Conservation (phyloP, 2,888 invertebrate species). For the Itoplectis maculator region DNA sequence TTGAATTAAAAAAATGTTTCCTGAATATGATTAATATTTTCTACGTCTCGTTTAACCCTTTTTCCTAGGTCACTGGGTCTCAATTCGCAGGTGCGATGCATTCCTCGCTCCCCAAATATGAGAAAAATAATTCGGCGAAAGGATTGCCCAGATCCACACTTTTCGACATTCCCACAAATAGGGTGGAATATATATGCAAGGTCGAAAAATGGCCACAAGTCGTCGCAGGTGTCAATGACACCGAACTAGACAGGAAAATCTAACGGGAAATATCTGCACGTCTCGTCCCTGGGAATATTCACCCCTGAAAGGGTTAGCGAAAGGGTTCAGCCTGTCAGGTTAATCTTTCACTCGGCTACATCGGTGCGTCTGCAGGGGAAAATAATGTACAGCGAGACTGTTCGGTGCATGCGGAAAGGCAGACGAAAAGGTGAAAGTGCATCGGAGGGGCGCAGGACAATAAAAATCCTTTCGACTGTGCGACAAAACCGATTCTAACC, state of each 20-base stretch:
- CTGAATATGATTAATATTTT: neutral
- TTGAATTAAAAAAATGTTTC: neutral
- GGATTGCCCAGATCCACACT: neutral
- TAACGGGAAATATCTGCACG: constrained; percentile 2
- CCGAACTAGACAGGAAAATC: constrained; percentile 12
- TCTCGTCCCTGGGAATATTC: constrained; percentile 14
- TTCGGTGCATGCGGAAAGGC: constrained; percentile 26
- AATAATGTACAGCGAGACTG: constrained; percentile 32
- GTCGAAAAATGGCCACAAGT: no score
- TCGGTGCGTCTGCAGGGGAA: constrained; percentile 20
- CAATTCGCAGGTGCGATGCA: neutral
- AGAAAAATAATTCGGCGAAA: neutral
- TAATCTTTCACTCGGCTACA: constrained; percentile 48
- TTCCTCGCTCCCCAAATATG: neutral
- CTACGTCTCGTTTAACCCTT: neutral
- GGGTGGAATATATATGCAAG: no score
- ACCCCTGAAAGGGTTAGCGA: constrained; percentile 47
- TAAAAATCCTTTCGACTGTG: constrained; percentile 50
- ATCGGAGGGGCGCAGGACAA: constrained; percentile 28
- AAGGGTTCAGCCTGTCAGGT: constrained; percentile 55
- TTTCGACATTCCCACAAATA: no score
- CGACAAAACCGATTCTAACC: constrained; percentile 42
- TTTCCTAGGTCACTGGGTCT: neutral
- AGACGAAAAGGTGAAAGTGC: constrained; percentile 53
- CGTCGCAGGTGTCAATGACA: constrained; percentile 64